Conservation (phyloP, 1,140 invertebrate genomes). For the Venustaconcha ellipsiformis region DNA sequence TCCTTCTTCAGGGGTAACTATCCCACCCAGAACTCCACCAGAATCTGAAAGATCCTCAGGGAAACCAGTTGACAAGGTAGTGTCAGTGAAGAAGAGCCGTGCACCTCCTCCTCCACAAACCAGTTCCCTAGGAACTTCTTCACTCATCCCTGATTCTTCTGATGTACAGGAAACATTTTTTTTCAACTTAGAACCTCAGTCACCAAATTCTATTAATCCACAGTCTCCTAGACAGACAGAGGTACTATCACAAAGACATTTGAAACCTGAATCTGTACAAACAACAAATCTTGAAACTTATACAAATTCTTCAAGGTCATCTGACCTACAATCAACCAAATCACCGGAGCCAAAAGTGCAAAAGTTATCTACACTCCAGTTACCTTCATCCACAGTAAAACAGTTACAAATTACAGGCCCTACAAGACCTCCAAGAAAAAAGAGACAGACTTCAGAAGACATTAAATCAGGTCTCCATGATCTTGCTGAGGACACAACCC, state of each 20-base stretch:
- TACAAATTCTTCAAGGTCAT: too few relatives aligned
- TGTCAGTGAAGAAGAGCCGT: too few relatives aligned
- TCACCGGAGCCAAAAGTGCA: slow-evolving; percentile 16
- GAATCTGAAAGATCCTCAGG: too few relatives aligned
- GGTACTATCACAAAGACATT: too few relatives aligned
- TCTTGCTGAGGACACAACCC: slow-evolving; percentile 3
- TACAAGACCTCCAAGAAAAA: slow-evolving; percentile 21
- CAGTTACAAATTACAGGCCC: neutral
- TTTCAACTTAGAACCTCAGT: neutral
- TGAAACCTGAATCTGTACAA: too few relatives aligned
- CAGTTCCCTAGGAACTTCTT: neutral
- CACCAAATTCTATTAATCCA: too few relatives aligned
- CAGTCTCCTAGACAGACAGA: too few relatives aligned
- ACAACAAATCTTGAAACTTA: too few relatives aligned
- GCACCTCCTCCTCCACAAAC: too few relatives aligned
- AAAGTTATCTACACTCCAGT: slow-evolving; percentile 12
- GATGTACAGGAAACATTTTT: neutral
- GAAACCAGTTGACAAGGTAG: too few relatives aligned
- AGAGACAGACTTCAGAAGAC: slow-evolving; percentile 18
- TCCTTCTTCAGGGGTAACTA: too few relatives aligned
- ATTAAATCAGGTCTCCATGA: slow-evolving; percentile 26
- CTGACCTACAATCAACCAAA: neutral
- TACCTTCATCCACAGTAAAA: neutral
- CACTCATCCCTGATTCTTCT: neutral
- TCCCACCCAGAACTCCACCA: too few relatives aligned